Evolutionary conservation across 1,140 invertebrate species (phyloP).

Genomic region (Calycopis cecrops): DNA sequence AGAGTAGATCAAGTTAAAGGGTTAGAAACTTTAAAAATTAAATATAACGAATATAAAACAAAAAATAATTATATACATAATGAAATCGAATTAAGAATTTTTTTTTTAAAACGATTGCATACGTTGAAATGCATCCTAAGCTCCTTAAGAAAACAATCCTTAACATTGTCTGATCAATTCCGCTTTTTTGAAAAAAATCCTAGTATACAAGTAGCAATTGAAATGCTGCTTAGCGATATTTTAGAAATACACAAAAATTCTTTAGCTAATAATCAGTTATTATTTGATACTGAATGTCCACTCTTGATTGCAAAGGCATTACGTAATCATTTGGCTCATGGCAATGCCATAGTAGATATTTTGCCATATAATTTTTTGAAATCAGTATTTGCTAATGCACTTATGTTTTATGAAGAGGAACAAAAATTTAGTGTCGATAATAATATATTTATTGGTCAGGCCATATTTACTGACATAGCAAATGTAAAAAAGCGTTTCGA

Average conservation of each 20-base stretch:
- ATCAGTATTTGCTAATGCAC: not conserved
- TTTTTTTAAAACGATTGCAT: not conserved
- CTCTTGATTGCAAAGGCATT: not conserved
- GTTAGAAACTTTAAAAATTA: conserved; percentile 3
- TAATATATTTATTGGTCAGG: not conserved
- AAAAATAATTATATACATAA: not conserved
- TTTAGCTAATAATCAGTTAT: not conserved
- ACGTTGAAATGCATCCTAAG: not conserved
- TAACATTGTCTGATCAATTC: not conserved
- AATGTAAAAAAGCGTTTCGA: not conserved
- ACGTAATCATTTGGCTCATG: not conserved
- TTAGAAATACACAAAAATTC: not conserved
- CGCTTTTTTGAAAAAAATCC: not conserved
- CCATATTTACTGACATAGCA: not conserved
- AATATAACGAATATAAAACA: conserved; percentile 3
- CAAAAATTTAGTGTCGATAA: not conserved
- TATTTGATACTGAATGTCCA: not conserved
- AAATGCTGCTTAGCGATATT: not conserved
- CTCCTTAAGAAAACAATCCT: not conserved
- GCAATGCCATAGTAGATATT: conserved; percentile 4
- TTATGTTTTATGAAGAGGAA: not conserved
- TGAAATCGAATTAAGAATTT: not conserved
- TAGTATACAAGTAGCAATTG: not conserved
- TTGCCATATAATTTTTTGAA: not conserved
- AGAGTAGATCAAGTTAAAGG: not conserved